These are phyloP conservation scores for Aradus depressus DNA, from an alignment of 2,888 invertebrate genomes.

Conservation along the genomic window DNA sequence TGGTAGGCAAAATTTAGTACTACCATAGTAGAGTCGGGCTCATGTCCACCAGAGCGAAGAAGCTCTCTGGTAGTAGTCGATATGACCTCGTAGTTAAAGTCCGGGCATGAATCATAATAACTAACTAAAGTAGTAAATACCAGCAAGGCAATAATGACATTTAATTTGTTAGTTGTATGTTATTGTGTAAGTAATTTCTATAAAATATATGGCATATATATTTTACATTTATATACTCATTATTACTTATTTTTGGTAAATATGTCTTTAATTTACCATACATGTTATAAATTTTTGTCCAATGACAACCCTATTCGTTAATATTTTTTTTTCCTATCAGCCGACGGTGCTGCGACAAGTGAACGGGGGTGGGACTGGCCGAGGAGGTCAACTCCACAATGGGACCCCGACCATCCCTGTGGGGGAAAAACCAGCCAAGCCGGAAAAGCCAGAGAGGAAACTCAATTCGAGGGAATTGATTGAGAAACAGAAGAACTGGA, in stretches of 20 bases:
- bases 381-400: constrained; percentile 14
- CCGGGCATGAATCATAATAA: too few relatives aligned
- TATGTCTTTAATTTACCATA: background rate
- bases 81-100: too few relatives aligned
- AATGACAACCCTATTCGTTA: too few relatives aligned
- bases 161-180: background rate
- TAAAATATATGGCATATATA: background rate
- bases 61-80: too few relatives aligned
- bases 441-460: constrained; percentile 72
- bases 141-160: background rate
- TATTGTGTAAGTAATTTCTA: background rate
- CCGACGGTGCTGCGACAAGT: constrained; percentile 20
- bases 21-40: too few relatives aligned
- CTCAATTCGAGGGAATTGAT: constrained; percentile 75
- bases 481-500: constrained; percentile 86
- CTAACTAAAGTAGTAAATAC: too few relatives aligned
- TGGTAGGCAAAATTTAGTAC: too few relatives aligned
- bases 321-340: background rate
- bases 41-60: too few relatives aligned
- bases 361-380: constrained; percentile 21
- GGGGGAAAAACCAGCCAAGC: constrained; percentile 49
- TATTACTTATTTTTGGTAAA: background rate
- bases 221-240: background rate
- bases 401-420: constrained; percentile 20
- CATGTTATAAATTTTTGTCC: too few relatives aligned